Conservation (phyloP, 2,113 vertebrate genomes). For the Petroica traversi region DNA sequence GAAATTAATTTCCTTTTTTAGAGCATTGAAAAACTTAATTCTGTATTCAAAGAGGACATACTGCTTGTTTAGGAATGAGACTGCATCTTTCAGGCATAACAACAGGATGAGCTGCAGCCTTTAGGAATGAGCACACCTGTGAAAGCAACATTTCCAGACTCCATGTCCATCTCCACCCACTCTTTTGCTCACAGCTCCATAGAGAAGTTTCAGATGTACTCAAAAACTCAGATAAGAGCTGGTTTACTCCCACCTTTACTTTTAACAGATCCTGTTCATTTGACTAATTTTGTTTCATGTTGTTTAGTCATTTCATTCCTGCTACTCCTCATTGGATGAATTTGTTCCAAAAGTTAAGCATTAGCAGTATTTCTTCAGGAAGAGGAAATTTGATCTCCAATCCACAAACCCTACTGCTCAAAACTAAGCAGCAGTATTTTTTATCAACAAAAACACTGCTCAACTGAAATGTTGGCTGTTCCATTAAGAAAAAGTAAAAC, state of each 20-base stretch:
- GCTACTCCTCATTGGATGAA: background rate
- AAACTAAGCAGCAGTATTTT: background rate
- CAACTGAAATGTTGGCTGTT: background rate
- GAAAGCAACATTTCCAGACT: background rate
- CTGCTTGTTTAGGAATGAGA: background rate
- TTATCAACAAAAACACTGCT: background rate
- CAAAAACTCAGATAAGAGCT: background rate
- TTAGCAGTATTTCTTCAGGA: background rate
- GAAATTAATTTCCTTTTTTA: slow-evolving; percentile 8
- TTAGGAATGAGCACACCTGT: background rate
- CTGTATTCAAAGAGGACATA: background rate
- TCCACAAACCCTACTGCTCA: background rate
- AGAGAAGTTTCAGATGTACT: background rate
- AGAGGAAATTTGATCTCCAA: background rate
- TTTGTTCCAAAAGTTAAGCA: background rate
- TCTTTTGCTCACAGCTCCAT: background rate
- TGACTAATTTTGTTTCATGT: background rate
- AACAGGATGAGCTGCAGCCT: background rate
- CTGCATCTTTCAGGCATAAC: background rate
- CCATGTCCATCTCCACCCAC: fast-evolving
- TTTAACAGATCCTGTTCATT: background rate
- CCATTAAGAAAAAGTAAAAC: background rate
- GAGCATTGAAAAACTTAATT: background rate
- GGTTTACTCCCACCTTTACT: background rate
- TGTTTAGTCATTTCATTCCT: background rate